phyloP scores from a whole-genome alignment of 2,113 vertebrate genomes.

The Camelus bactrianus region DNA sequence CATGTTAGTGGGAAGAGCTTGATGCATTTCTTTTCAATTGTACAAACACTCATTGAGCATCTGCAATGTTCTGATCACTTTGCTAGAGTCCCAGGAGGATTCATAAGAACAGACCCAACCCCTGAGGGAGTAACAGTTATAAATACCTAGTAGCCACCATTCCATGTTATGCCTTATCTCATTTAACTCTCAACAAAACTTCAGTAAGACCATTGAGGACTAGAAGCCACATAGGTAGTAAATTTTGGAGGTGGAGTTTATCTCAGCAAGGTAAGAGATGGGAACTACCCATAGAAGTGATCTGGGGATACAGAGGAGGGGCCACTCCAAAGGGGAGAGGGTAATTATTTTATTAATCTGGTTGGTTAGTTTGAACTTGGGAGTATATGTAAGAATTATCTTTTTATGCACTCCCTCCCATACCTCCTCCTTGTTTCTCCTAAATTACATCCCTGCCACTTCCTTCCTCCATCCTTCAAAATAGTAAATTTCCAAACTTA shows the following conservation, averaged over 20 bases:
- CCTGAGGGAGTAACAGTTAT: background rate
- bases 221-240: background rate
- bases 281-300: background rate
- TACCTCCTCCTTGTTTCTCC: background rate
- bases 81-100: background rate
- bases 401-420: background rate
- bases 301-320: background rate
- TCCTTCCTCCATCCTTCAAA: background rate
- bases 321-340: rapidly evolving
- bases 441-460: background rate
- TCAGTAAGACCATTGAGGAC: background rate
- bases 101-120: background rate
- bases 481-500: background rate
- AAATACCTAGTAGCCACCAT: background rate
- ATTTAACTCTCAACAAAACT: background rate
- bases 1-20: background rate
- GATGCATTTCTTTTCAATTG: background rate
- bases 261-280: background rate
- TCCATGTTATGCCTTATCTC: background rate
- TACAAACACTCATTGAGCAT: background rate
- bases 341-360: background rate
- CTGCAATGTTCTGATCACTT: background rate
- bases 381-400: background rate
- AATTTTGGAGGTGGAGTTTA: background rate
- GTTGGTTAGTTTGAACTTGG: background rate